A percentile compares a stretch with the other conserved stretches of the same genome.
Conservation (phyloP, 2,113 vertebrate species). For the Empidonax traillii region DNA sequence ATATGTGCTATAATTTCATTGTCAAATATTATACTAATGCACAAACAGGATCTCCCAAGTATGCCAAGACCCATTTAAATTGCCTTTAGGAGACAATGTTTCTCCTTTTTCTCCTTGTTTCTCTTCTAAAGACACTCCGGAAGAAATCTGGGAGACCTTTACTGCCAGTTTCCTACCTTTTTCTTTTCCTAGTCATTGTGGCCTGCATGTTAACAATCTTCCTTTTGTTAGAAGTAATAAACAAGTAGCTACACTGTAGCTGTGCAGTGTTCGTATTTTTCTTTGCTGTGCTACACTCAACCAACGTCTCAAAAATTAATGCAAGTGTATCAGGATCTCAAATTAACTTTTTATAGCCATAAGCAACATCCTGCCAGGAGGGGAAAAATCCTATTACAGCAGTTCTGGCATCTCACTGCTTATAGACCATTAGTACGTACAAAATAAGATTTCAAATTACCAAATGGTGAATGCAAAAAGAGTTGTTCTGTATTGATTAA, state of each 20-base stretch:
- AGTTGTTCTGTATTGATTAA: conserved; percentile 67
- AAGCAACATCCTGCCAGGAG: conserved; percentile 81
- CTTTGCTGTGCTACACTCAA: conserved; percentile 58
- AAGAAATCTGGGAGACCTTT: conserved; percentile 48
- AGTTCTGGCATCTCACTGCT: conserved; percentile 68
- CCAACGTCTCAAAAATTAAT: conserved; percentile 84
- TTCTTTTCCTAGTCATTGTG: background rate
- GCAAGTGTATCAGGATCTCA: conserved; percentile 87
- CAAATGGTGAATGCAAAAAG: conserved; percentile 66
- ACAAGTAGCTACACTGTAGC: conserved; percentile 61
- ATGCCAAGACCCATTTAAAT: background rate
- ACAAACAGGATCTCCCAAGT: conserved; percentile 15
- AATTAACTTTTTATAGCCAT: conserved; percentile 92
- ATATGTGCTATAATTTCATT: background rate
- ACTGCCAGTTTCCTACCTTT: conserved; percentile 17
- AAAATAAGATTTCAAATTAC: conserved; percentile 78
- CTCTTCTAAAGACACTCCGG: conserved; percentile 9
- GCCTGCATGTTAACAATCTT: conserved; percentile 13
- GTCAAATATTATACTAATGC: conserved; percentile 25
- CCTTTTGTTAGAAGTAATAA: conserved; percentile 72
- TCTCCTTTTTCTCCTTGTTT: background rate
- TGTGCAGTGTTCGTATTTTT: conserved; percentile 58
- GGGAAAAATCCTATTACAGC: conserved; percentile 75
- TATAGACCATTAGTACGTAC: conserved; percentile 68
- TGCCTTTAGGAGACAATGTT: background rate